phyloP scores from a whole-genome alignment of 2,888 invertebrate genomes.

The Catocala nupta region DNA sequence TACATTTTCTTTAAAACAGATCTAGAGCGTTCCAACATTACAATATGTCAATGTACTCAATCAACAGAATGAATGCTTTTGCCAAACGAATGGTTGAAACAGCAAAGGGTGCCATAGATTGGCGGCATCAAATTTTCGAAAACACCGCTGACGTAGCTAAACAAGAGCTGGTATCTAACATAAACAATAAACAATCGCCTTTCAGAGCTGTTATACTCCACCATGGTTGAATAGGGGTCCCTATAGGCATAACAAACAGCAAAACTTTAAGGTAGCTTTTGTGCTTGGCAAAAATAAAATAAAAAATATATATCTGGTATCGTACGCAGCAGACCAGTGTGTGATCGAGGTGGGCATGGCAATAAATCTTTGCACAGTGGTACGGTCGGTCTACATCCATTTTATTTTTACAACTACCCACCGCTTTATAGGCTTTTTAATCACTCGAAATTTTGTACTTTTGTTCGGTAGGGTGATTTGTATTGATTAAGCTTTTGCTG shows the following conservation, averaged over 20 bases:
- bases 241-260: background rate
- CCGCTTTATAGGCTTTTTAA: slow-evolving; percentile 22
- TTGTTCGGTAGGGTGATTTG: slow-evolving; percentile 13
- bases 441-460: slow-evolving; percentile 19
- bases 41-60: too few relatives aligned
- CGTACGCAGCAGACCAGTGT: slow-evolving; percentile 17
- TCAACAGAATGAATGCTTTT: too few relatives aligned
- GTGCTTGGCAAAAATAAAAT: slow-evolving; percentile 2
- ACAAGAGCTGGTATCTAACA: too few relatives aligned
- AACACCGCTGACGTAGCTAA: too few relatives aligned
- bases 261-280: background rate
- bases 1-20: too few relatives aligned
- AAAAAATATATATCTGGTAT: slow-evolving; percentile 6
- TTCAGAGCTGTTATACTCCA: background rate
- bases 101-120: too few relatives aligned
- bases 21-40: too few relatives aligned
- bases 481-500: slow-evolving; percentile 14
- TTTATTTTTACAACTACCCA: slow-evolving; percentile 21
- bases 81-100: too few relatives aligned
- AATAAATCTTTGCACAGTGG: slow-evolving; percentile 22
- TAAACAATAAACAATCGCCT: background rate
- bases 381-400: slow-evolving; percentile 12
- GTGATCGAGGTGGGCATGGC: slow-evolving; percentile 20
- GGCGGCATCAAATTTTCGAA: too few relatives aligned
- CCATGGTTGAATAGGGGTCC: background rate